These are phyloP conservation scores for Manis pentadactyla DNA, from an alignment of 2,797 vertebrate species.

Conservation along the genomic window DNA sequence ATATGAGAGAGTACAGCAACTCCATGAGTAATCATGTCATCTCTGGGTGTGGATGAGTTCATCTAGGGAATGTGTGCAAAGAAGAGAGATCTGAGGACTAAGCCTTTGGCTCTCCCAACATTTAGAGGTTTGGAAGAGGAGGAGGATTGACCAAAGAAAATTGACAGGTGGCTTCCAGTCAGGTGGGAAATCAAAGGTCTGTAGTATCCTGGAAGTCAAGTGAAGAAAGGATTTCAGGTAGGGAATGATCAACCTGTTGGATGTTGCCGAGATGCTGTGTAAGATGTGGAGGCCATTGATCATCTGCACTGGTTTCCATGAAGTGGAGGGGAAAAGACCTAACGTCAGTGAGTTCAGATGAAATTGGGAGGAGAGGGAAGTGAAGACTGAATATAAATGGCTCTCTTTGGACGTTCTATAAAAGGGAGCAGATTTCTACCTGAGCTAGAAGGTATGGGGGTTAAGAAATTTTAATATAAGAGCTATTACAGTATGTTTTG, in stretches of 20 bases:
- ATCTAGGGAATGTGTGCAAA: not conserved
- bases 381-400: not conserved
- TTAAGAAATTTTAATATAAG: not conserved
- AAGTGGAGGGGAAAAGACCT: not conserved
- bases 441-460: not conserved
- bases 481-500: not conserved
- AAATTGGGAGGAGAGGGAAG: not conserved
- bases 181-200: not conserved
- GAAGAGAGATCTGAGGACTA: too few relatives aligned
- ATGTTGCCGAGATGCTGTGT: not conserved
- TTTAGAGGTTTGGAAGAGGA: not conserved
- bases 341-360: not conserved
- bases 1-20: not conserved
- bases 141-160: not conserved
- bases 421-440: not conserved
- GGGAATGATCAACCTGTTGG: not conserved
- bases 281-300: not conserved
- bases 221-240: not conserved
- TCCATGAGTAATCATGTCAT: not conserved
- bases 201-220: not conserved
- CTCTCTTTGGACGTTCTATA: not conserved
- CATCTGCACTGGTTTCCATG: not conserved
- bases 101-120: not conserved
- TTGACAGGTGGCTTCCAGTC: not conserved
- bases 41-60: not conserved